Conservation (phyloP, 2,113 vertebrate genomes). For the Elanoides forficatus region DNA sequence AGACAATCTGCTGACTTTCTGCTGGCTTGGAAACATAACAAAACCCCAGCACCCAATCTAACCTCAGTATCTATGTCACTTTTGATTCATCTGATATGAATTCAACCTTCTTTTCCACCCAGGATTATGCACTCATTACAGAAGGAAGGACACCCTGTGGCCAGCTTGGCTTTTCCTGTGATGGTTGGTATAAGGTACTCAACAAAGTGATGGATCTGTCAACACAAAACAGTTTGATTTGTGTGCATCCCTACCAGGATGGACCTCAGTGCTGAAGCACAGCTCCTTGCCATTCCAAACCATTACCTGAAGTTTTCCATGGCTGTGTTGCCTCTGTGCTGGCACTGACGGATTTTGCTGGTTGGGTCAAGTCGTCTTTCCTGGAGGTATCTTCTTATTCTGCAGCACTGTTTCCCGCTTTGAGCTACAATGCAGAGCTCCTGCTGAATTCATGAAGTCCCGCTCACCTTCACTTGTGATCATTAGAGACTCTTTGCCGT, state of each 20-base stretch:
- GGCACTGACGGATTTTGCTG: rapidly evolving
- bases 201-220: not conserved
- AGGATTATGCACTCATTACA: not conserved
- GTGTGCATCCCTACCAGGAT: not conserved
- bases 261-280: not conserved
- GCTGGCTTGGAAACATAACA: not conserved
- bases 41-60: not conserved
- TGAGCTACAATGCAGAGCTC: not conserved
- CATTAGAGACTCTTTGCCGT: not conserved
- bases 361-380: not conserved
- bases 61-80: not conserved
- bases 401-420: not conserved
- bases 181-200: not conserved
- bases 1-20: not conserved
- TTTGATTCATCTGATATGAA: not conserved
- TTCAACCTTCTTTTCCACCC: not conserved
- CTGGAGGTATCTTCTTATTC: not conserved
- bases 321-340: rapidly evolving
- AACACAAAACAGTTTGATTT: not conserved
- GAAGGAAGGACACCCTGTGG: not conserved
- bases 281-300: not conserved
- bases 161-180: not conserved
- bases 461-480: rapidly evolving
- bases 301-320: not conserved
- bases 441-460: not conserved